Percentiles rank a stretch among this genome's conserved stretches.
These are phyloP conservation scores for Scopus umbretta DNA, from an alignment of 2,113 vertebrate species.

Conservation along the genomic window DNA sequence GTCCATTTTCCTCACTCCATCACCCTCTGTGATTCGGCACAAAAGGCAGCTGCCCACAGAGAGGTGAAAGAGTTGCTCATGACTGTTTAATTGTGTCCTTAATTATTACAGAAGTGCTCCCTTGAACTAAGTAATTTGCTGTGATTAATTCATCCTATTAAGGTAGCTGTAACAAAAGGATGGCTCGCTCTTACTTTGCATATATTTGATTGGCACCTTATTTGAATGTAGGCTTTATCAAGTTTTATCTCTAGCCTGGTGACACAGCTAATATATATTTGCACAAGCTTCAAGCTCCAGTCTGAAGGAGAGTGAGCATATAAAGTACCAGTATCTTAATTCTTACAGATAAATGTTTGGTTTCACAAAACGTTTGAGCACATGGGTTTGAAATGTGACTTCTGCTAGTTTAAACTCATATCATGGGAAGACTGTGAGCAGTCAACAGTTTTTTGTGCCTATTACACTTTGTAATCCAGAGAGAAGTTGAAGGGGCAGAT, in stretches of 20 bases:
- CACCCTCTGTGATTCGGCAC: background rate
- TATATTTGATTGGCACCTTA: conserved; percentile 16
- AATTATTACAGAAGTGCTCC: background rate
- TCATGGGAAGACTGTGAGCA: background rate
- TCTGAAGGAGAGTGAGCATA: background rate
- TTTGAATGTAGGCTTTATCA: conserved; percentile 1
- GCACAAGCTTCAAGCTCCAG: background rate
- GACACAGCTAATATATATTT: conserved; percentile 23
- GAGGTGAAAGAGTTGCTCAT: background rate
- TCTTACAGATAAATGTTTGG: background rate
- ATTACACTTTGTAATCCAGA: background rate
- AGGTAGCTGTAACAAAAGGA: background rate
- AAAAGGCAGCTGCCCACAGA: background rate
- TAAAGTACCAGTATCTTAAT: background rate
- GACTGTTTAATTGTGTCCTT: background rate
- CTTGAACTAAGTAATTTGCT: background rate
- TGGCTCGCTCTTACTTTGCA: background rate
- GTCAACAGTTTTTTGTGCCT: background rate
- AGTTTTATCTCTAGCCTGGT: conserved; percentile 11
- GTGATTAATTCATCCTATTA: conserved; percentile 27
- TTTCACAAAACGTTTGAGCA: background rate
- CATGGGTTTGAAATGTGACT: background rate
- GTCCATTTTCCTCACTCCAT: background rate
- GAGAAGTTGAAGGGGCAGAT: background rate
- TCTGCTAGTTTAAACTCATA: background rate